Evolutionary conservation across 2,888 invertebrate species (phyloP).

Genomic region (Drosophila mimica): DNA sequence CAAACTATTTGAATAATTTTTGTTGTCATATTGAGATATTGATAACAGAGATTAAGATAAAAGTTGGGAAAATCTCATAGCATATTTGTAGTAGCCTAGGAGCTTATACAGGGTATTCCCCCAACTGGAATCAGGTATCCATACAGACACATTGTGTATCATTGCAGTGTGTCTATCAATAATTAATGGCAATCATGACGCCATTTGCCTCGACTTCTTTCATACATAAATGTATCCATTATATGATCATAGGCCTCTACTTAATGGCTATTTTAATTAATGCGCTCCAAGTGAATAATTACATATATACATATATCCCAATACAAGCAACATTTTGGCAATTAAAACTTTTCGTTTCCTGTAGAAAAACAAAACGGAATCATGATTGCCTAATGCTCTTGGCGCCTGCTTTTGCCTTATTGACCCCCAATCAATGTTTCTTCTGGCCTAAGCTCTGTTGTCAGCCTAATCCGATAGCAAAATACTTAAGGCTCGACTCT

Average conservation of each 20-base stretch:
- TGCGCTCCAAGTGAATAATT: conserved; percentile 16
- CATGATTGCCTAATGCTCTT: conserved; percentile 26
- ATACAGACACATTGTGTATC: conserved; percentile 20
- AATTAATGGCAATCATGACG: conserved; percentile 70
- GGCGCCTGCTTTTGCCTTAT: conserved; percentile 36
- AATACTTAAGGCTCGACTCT: conserved; percentile 23
- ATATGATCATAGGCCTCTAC: conserved; percentile 10
- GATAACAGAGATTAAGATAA: background rate
- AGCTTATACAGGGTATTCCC: conserved; percentile 15
- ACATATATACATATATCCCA: background rate
- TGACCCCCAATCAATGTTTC: conserved; percentile 30
- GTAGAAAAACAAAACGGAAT: conserved; percentile 14
- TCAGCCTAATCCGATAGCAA: conserved; percentile 36
- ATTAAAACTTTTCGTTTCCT: conserved; percentile 30
- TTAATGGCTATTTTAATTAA: conserved; percentile 51
- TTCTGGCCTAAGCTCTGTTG: conserved; percentile 38
- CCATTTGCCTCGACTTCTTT: conserved; percentile 52
- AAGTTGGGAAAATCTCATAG: background rate
- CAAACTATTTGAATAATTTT: background rate
- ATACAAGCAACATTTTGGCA: conserved; percentile 10
- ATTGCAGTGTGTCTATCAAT: conserved; percentile 57
- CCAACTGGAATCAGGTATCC: background rate
- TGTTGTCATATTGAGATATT: background rate
- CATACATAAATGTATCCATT: conserved; percentile 61
- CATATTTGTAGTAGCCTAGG: background rate